Evolutionary conservation across 1,140 invertebrate species (phyloP), one percentile per base, ranked within the genome.

Genomic region (Drosophila neocordata): DNA sequence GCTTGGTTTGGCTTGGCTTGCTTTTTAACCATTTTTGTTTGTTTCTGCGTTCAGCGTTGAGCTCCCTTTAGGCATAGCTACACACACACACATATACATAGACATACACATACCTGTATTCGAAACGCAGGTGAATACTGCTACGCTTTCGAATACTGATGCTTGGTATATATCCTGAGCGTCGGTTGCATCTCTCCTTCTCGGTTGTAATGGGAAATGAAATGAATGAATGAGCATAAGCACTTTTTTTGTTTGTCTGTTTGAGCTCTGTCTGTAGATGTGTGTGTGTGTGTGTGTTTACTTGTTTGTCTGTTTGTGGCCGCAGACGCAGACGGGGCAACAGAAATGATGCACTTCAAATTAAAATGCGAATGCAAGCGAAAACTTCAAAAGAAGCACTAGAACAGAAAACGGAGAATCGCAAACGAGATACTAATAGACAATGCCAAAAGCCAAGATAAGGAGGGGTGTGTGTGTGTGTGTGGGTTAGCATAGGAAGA

Each of bases 201-300:
- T 60, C 48, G 66, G 67, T 57, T 88, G 83, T 88, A 88, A 88
- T 88, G 83, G 83, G 83, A 88, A 88, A 88, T 88, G 83, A 88
- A 88, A 88, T 88, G 83, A 88, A 88, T 88, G 83, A 88, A 88
- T 88, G 83, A 88, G 79, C 83, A 88, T 88, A 88, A 88, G 83
- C 79, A 88, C 83, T 89, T 88, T 76, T 48, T 88, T 88, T 87
- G 80, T 85, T 84, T 85, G 68, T 73, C 57, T 78, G 62, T 61
- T 34, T 58, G 38, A 48, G 37, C 48, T 72, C 67, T 65, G 48
- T 52, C 22, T 58, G 44, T 70, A 58, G 68, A 62, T 65, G 77
- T 61, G 66, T 62, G 59, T 65, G 52, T 15, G 51, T 20, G 35
- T 67, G 64, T 51, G 52, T 65, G 58, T 59, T 67, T 18, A 27